Evolutionary conservation across 2,888 invertebrate genomes (phyloP).

Genomic region (Philaethria dido): DNA sequence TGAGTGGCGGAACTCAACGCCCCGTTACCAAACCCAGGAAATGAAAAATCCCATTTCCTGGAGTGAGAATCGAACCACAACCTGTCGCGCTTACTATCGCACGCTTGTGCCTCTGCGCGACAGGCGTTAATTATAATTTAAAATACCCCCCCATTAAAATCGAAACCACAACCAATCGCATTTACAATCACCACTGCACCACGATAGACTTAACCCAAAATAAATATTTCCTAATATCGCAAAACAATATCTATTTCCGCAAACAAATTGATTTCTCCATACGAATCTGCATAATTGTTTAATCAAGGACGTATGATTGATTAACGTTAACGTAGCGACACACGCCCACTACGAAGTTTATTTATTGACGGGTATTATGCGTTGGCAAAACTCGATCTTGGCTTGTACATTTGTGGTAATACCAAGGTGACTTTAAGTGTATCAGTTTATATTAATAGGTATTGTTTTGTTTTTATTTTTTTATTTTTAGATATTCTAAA

Average conservation of each 20-base stretch:
- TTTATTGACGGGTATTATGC: conserved; percentile 30
- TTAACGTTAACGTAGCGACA: conserved; percentile 30
- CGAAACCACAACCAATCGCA: too few species aligned
- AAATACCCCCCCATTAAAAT: too few species aligned
- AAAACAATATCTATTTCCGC: conserved; percentile 9
- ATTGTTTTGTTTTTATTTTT: too few species aligned
- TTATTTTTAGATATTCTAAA: too few species aligned
- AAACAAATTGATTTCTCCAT: conserved; percentile 32
- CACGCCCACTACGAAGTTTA: conserved; percentile 31
- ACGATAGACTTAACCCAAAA: not conserved
- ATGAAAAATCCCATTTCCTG: too few species aligned
- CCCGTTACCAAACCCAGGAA: too few species aligned
- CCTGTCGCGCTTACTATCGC: too few species aligned
- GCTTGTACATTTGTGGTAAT: conserved; percentile 5
- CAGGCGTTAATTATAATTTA: too few species aligned
- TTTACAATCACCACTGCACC: too few species aligned
- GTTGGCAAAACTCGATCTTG: conserved; percentile 27
- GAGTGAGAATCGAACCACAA: too few species aligned
- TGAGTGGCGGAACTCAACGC: too few species aligned
- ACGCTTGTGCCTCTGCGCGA: too few species aligned
- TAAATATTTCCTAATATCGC: conserved; percentile 6
- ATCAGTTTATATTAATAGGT: not conserved
- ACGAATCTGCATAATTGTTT: conserved; percentile 30
- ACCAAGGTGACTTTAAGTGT: conserved; percentile 15
- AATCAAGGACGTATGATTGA: conserved; percentile 34